A percentile compares a stretch with the other conserved stretches of the same genome.
These are phyloP conservation scores for Corvus moneduloides DNA, from an alignment of 2,113 vertebrate species.

Conservation along the genomic window DNA sequence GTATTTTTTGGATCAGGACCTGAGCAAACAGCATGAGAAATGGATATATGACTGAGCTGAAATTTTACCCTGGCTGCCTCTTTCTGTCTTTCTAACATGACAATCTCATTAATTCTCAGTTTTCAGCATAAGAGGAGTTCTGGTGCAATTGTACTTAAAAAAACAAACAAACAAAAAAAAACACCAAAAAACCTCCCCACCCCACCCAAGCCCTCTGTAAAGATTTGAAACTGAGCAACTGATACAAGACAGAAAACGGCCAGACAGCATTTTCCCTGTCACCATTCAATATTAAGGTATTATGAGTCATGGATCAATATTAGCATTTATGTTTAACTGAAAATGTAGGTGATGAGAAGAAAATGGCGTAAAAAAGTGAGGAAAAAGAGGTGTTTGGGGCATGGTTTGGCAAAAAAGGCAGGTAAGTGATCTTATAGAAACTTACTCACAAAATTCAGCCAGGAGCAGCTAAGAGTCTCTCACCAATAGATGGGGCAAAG, in stretches of 20 bases:
- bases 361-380: neutral
- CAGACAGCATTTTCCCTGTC: neutral
- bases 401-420: neutral
- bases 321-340: neutral
- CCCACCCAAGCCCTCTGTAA: neutral
- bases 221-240: neutral
- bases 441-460: neutral
- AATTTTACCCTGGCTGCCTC: neutral
- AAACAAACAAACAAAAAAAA: neutral
- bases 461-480: neutral
- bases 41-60: neutral
- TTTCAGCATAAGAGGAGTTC: neutral
- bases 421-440: neutral
- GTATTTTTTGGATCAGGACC: neutral
- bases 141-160: neutral
- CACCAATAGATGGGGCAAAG: conserved; percentile 43
- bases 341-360: neutral
- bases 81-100: neutral
- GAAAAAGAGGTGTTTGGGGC: neutral
- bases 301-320: neutral
- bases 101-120: neutral
- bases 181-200: fast-evolving
- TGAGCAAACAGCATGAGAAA: neutral
- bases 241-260: neutral
- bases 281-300: neutral